Evolutionary conservation across 2,113 vertebrate species (phyloP).

Genomic region (Cavia porcellus): DNA sequence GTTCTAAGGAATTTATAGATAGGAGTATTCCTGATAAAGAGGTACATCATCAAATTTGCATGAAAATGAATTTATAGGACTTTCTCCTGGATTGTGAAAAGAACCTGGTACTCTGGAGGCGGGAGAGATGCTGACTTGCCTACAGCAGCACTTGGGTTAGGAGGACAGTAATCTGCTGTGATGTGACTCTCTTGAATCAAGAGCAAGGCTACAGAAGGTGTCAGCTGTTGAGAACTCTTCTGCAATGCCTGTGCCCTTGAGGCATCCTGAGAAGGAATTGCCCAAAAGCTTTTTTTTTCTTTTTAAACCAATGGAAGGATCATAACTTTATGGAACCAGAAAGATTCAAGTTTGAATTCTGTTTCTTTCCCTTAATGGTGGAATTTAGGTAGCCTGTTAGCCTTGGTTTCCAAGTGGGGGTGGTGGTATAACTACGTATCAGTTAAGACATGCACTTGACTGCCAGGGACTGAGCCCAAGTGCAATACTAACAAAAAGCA

Average conservation of each 20-base stretch:
- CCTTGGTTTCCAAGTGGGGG: conserved; percentile 24
- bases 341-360: conserved; percentile 4
- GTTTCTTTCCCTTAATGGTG: neutral
- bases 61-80: neutral
- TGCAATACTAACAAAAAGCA: neutral
- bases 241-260: neutral
- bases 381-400: neutral
- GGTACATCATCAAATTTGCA: neutral
- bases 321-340: neutral
- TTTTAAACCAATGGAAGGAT: neutral
- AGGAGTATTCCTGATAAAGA: neutral
- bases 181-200: neutral
- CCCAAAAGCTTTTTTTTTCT: neutral
- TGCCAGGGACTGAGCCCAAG: neutral
- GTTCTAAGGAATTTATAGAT: conserved; percentile 16
- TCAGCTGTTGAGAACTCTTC: neutral
- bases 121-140: neutral
- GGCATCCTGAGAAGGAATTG: neutral
- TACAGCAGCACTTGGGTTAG: neutral
- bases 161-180: neutral
- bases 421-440: neutral
- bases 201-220: neutral
- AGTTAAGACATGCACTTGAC: neutral
- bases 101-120: neutral
- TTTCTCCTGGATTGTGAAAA: neutral